A percentile compares a stretch with the other conserved stretches of the same genome.
Evolutionary conservation across 2,113 vertebrate genomes (phyloP).

Genomic region (Microcebus jonahi): DNA sequence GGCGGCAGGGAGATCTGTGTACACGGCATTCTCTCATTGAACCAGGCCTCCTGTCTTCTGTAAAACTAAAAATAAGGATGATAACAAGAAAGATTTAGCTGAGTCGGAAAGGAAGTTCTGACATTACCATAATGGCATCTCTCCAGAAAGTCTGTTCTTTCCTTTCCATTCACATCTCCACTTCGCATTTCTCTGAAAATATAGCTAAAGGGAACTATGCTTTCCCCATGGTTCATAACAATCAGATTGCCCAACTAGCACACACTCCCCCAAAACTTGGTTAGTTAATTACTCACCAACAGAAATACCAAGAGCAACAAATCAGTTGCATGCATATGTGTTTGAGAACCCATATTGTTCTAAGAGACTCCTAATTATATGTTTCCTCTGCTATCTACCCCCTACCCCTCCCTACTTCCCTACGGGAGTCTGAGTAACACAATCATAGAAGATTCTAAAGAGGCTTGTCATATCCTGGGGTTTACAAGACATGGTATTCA

Average conservation of each 20-base stretch:
- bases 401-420: conserved; percentile 73
- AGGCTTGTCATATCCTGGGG: conserved; percentile 78
- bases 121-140: conserved; percentile 68
- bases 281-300: conserved; percentile 66
- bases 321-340: conserved; percentile 16
- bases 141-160: conserved; percentile 63
- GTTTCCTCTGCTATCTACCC: conserved; percentile 79
- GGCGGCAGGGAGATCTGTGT: background rate
- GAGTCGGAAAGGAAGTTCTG: conserved; percentile 68
- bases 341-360: conserved; percentile 74
- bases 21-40: background rate
- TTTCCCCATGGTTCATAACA: conserved; percentile 25
- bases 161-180: conserved; percentile 52
- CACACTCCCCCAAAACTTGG: conserved; percentile 11
- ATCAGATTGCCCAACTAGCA: background rate
- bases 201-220: conserved; percentile 41
- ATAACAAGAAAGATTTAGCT: conserved; percentile 72
- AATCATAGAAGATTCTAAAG: conserved; percentile 85
- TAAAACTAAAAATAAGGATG: conserved; percentile 79
- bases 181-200: conserved; percentile 56
- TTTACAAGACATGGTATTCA: conserved; percentile 76
- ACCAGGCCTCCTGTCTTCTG: conserved; percentile 58
- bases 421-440: conserved; percentile 74
- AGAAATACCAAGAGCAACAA: conserved; percentile 68
- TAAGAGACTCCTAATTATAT: conserved; percentile 77